Percentiles rank a stretch among this genome's conserved stretches.
These are phyloP conservation scores for Latrodectus geometricus DNA, from an alignment of 1,140 invertebrate genomes.

Conservation along the genomic window DNA sequence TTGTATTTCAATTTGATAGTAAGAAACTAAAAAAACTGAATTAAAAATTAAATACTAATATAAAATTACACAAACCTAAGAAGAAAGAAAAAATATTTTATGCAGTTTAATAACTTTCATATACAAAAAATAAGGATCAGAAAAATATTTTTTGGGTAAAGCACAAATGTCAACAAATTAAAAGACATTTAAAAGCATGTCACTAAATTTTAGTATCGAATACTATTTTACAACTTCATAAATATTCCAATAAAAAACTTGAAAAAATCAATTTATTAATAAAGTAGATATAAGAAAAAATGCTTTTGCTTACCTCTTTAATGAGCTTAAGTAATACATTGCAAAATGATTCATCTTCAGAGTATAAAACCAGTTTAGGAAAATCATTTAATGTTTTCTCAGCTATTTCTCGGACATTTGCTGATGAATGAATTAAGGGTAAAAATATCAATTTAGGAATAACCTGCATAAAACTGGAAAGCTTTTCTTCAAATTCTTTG, in stretches of 20 bases:
- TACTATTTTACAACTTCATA: background rate
- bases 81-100: background rate
- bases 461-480: slow-evolving; percentile 9
- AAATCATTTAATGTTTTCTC: slow-evolving; percentile 28
- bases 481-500: slow-evolving; percentile 2
- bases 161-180: background rate
- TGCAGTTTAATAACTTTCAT: background rate
- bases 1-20: no score
- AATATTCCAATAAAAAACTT: background rate
- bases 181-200: background rate
- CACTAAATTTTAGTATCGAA: background rate
- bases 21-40: no score
- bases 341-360: slow-evolving; percentile 25
- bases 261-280: background rate
- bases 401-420: slow-evolving; percentile 26
- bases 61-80: background rate
- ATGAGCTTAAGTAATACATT: slow-evolving; percentile 20
- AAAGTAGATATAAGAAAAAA: background rate
- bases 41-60: no score
- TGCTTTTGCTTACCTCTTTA: slow-evolving; percentile 35
- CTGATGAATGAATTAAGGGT: background rate
- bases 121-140: background rate
- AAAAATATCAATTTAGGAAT: slow-evolving; percentile 20
- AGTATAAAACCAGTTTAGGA: slow-evolving; percentile 21
- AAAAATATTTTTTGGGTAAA: no score